These are phyloP conservation scores for Drosophila phalerata DNA, from an alignment of 2,888 invertebrate genomes.

Conservation along the genomic window DNA sequence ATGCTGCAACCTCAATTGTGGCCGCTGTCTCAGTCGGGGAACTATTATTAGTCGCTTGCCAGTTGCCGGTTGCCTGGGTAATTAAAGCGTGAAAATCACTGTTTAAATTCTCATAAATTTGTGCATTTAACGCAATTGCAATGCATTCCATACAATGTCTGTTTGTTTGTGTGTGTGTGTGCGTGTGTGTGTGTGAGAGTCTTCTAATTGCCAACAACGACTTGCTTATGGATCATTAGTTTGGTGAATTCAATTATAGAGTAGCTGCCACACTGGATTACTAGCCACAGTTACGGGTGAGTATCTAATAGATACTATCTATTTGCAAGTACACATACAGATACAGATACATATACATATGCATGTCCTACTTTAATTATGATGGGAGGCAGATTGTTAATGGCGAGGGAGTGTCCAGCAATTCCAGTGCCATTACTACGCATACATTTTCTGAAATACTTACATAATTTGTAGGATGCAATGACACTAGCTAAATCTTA, in stretches of 20 bases:
- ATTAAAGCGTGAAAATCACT: constrained; percentile 84
- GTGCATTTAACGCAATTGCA: constrained; percentile 75
- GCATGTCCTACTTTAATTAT: background rate
- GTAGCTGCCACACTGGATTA: constrained; percentile 62
- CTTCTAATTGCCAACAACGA: constrained; percentile 54
- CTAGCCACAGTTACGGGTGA: constrained; percentile 42
- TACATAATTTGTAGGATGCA: constrained; percentile 16
- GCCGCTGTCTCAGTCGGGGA: constrained; percentile 11
- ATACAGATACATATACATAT: background rate
- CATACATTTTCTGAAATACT: constrained; percentile 10
- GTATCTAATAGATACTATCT: no score
- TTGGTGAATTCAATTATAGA: constrained; percentile 76
- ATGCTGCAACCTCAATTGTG: constrained; percentile 24
- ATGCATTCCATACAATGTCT: constrained; percentile 29
- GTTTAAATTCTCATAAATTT: constrained; percentile 84
- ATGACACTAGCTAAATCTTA: constrained; percentile 21
- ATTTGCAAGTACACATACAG: background rate
- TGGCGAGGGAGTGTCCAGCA: constrained; percentile 36
- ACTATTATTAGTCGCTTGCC: constrained; percentile 61
- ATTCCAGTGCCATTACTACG: constrained; percentile 14
- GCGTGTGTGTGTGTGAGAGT: constrained; percentile 12
- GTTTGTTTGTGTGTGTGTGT: constrained; percentile 17
- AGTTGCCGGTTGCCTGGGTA: constrained; percentile 57
- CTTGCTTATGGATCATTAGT: constrained; percentile 64
- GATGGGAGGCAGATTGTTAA: constrained; percentile 37